Evolutionary conservation across 1,140 invertebrate genomes (phyloP), one percentile per base, ranked within the genome.

Genomic region (Planococcus citri): DNA sequence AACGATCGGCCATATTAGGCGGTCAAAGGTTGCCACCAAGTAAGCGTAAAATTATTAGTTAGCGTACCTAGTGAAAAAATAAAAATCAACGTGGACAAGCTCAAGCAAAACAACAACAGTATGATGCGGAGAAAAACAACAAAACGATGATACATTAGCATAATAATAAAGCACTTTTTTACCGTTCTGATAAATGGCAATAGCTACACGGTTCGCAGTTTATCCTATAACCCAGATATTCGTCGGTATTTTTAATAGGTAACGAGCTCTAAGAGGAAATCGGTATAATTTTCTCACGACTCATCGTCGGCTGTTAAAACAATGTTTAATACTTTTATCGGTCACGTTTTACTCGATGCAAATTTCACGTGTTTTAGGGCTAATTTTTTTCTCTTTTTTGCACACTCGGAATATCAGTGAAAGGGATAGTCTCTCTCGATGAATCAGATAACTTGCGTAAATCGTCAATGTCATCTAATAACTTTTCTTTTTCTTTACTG

Each of bases 241-340:
- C n/a, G n/a, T n/a, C n/a, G n/a, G n/a, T n/a, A n/a, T 51, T 51
- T 51, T 33, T 51, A 51, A 51, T 51, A 51, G 41, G 41, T 51
- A 51, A 51, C 41, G 17, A 51, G 41, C 41, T n/a, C n/a, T n/a
- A n/a, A n/a, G 41, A 14, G n/a, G 41, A 51, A 51, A 51, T 51
- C 41, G 41, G 41, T 51, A 51, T 51, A 51, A 51, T 51, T 51
- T 51, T 51, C 41, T 51, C 41, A 51, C 41, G 41, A 51, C 41
- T 51, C 41, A 51, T 51, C 41, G 41, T 51, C 41, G 6, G n/a
- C 17, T 51, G 4, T 51, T 51, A 51, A 51, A 51, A 51, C 41
- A 51, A 51, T 51, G 12, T 51, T 51, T 20, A 20, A 51, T 17
- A 17, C 41, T 14, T n/a, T 51, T 33, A 33, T 33, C 29, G n/a